phyloP scores from a whole-genome alignment of 2,113 vertebrate species.

The Polyodon spathula region DNA sequence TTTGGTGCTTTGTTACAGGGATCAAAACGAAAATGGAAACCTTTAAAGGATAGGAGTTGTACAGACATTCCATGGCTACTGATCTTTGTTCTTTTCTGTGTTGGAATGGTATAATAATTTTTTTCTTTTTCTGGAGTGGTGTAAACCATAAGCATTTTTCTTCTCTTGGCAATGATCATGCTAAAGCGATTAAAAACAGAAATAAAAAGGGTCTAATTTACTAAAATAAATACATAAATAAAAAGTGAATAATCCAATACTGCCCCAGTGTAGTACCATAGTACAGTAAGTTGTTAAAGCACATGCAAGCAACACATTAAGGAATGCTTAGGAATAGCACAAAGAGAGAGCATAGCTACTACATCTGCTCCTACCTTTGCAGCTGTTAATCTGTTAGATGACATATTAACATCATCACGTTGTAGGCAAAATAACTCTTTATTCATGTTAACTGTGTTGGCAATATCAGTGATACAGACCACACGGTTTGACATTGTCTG shows the following conservation, averaged over 20 bases:
- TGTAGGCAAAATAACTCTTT: too few species aligned
- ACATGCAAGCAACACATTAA: too few species aligned
- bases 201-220: neutral
- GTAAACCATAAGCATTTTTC: neutral
- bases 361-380: too few species aligned
- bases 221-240: neutral
- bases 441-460: too few species aligned
- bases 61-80: conserved; percentile 94
- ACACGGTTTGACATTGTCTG: too few species aligned
- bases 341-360: too few species aligned
- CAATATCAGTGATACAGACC: too few species aligned
- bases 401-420: too few species aligned
- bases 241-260: neutral
- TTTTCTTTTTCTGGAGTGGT: neutral
- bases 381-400: too few species aligned
- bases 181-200: neutral
- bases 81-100: conserved; percentile 81
- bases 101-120: conserved; percentile 83
- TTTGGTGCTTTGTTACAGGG: conserved; percentile 54
- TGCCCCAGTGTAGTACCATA: neutral
- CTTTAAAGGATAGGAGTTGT: conserved; percentile 90
- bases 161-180: neutral
- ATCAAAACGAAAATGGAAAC: conserved; percentile 95
- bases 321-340: too few species aligned
- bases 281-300: neutral